phyloP scores from a whole-genome alignment of 1,140 invertebrate species.

The Calephelis virginiensis region DNA sequence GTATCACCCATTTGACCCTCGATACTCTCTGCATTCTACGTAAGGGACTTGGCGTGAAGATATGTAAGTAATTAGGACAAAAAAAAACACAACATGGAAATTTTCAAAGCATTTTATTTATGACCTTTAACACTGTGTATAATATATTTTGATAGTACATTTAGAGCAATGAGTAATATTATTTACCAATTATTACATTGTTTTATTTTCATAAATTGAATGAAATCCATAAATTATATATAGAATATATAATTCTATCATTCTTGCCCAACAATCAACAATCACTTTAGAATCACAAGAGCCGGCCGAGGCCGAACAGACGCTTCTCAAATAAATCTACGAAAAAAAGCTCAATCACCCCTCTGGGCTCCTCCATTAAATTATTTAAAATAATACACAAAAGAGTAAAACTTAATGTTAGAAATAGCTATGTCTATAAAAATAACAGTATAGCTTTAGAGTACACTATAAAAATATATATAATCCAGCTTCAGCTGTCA shows the following conservation, averaged over 20 bases:
- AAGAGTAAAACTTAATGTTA: conserved; percentile 52
- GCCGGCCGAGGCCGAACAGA: conserved; percentile 24
- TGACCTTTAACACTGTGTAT: conserved; percentile 79
- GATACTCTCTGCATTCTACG: no score
- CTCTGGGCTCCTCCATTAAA: conserved; percentile 32
- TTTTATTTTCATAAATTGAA: conserved; percentile 75
- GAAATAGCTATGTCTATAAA: conserved; percentile 70
- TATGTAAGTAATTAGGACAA: not conserved
- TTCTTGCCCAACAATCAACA: conserved; percentile 74
- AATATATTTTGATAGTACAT: conserved; percentile 79
- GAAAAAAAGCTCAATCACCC: conserved; percentile 20
- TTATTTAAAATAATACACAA: conserved; percentile 47
- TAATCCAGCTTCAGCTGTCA: conserved; percentile 70
- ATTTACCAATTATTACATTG: conserved; percentile 77
- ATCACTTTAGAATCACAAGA: conserved; percentile 68
- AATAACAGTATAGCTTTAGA: conserved; percentile 74
- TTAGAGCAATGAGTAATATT: conserved; percentile 79
- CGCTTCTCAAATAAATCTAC: conserved; percentile 24
- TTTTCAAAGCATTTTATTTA: conserved; percentile 79
- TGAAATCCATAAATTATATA: conserved; percentile 76
- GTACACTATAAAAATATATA: conserved; percentile 76
- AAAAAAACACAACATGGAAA: conserved; percentile 66
- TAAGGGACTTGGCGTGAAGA: no score
- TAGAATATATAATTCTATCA: conserved; percentile 74
- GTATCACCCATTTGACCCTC: no score